Evolutionary conservation across 2,888 invertebrate genomes (phyloP), one percentile per base, ranked within the genome.

Genomic region (Marronus borbonicus): DNA sequence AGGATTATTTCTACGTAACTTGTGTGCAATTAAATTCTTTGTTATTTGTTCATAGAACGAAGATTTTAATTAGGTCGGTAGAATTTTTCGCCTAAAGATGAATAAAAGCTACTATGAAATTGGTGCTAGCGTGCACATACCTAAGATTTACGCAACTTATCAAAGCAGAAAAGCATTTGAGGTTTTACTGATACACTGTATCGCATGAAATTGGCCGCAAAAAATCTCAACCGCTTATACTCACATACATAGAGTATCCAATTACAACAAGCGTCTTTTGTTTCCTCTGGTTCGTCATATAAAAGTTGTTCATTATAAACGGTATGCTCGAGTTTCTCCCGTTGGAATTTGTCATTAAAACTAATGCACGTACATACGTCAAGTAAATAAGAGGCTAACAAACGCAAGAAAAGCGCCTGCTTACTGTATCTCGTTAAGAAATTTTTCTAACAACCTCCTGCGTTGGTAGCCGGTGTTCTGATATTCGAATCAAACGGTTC

Each of bases 301-400:
- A 66, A 49, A 66, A 66, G 66, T 66, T 66, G 49, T 66, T 66
- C 66, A 44, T 66, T 49, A 49, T 44, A 66, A 66, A 24, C 44
- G 17, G 17, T 49, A 49, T 31, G 44, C 20, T 20, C 44, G 66
- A 39, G 58, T 72, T 72, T 72, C 72, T 39, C 72, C 39, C 39
- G 58, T 72, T 14, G 72, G 58, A 58, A 72, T 72, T 72, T 60
- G 39, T 36, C 72, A 58, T 72, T 72, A 70, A 70, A 70, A 36
- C 36, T 70, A 70, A 70, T 70, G 44, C 20, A 66, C 66, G 49
- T 66, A 44, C 44, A 44, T 44, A 39, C 20, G 20, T 24, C 39
- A 49, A 44, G 20, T 44, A 49, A 66, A 66, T 49, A 66, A 66
- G 66, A 66, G 4, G 66, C 8, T 49, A 66, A 66, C 17, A 66